These are phyloP conservation scores for Passer domesticus DNA, from an alignment of 2,113 vertebrate species.

Conservation along the genomic window DNA sequence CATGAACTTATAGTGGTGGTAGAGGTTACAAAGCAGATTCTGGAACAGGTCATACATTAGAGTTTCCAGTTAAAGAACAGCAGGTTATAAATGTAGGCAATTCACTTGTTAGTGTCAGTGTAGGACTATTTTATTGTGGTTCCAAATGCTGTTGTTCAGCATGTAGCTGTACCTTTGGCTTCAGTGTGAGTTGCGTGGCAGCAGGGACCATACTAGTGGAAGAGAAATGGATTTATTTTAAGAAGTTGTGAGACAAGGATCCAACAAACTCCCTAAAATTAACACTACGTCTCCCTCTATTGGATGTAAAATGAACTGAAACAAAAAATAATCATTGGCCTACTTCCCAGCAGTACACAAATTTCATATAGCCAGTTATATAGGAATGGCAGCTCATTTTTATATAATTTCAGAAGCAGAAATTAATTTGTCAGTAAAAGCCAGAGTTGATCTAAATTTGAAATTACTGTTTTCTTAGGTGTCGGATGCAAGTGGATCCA, in stretches of 20 bases:
- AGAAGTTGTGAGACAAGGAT: not conserved
- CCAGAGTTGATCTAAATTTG: not conserved
- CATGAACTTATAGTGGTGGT: not conserved
- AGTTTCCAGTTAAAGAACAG: not conserved
- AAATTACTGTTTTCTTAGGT: conserved; percentile 70
- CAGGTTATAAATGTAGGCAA: not conserved
- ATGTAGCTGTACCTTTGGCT: not conserved
- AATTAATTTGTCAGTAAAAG: not conserved
- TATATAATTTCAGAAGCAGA: not conserved
- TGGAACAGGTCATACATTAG: not conserved
- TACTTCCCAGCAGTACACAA: not conserved
- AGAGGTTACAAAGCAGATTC: not conserved
- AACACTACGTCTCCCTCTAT: conserved; percentile 33
- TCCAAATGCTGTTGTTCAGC: not conserved
- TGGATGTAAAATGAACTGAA: conserved; percentile 9
- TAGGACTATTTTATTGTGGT: not conserved
- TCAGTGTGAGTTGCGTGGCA: not conserved
- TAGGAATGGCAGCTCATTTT: not conserved
- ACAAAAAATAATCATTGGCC: not conserved
- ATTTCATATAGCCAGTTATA: not conserved
- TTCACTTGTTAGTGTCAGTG: not conserved
- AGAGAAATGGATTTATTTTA: not conserved
- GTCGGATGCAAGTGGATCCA: conserved; percentile 87
- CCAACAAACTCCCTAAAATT: not conserved
- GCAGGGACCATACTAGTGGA: not conserved